Percentiles rank a stretch among this genome's conserved stretches.
These are phyloP conservation scores for Platyscapa corneri DNA, from an alignment of 1,140 invertebrate species.

Conservation along the genomic window DNA sequence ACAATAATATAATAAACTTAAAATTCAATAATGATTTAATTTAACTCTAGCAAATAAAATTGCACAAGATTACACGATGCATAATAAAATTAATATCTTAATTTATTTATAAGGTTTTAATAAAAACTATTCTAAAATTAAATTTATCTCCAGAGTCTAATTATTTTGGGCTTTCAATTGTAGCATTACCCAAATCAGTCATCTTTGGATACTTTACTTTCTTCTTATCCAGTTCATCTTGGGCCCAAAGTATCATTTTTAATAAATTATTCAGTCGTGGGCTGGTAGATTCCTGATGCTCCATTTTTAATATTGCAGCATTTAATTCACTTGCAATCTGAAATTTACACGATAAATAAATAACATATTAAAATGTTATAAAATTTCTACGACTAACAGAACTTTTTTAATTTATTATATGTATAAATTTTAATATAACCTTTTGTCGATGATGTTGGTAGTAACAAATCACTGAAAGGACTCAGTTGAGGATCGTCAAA, in stretches of 20 bases:
- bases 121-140: constrained; percentile 47
- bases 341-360: constrained; percentile 54
- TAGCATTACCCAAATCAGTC: constrained; percentile 88
- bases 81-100: constrained; percentile 41
- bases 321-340: constrained; percentile 98
- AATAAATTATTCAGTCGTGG: constrained; percentile 93
- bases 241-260: constrained; percentile 95
- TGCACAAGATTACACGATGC: constrained; percentile 37
- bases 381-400: neutral
- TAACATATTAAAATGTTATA: neutral
- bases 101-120: constrained; percentile 34
- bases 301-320: constrained; percentile 94
- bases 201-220: constrained; percentile 95
- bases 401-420: neutral
- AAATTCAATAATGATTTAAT: constrained; percentile 39
- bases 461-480: constrained; percentile 96
- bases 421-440: constrained; percentile 72
- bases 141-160: constrained; percentile 20
- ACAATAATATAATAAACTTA: constrained; percentile 48
- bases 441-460: constrained; percentile 94
- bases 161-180: constrained; percentile 85
- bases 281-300: constrained; percentile 91
- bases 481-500: constrained; percentile 97
- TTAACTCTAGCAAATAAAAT: constrained; percentile 40
- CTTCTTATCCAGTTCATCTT: constrained; percentile 95